Base-by-base conservation (phyloP, 2,113 vertebrate genomes). In the Microcebus griseorufus region DNA sequence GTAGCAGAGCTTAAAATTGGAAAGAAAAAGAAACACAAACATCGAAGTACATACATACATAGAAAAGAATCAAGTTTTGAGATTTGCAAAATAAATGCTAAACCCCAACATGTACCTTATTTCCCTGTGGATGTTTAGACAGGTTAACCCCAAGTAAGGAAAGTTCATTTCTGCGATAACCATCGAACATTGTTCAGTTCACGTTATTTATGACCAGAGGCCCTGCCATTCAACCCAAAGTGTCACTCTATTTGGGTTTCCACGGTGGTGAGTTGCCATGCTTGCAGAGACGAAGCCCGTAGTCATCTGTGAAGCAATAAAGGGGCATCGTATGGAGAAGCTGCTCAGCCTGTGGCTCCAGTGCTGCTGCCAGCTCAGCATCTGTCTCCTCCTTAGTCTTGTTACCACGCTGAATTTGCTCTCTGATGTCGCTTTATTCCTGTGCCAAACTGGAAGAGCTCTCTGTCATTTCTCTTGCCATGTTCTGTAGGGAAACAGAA, bases 211-310 rank as follows among this genome's bases (percentile, higher is more conserved):
- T 4, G 34, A 51, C 7, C 16, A 20, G 39, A 81, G 34, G 37
- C 20, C 48, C 55, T 70, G 62, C 32, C 45, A 16, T 22, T 58
- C 45, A 51, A 13, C 34, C 42, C 5, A 0, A n/a, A 69, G 16
- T 11, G 9, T 4, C 14, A 25, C 32, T 65, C 67, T 48, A 0
- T 39, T 62, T 53, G n/a, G 65, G 48, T 39, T 37, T 65, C 58
- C 14, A 11, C 0, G 0, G n/a, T 45, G 14, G 4, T 12, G 11
- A 7, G 16, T 42, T 65, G 18, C 8, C 5, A 32, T 9, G 16
- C 13, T 29, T 81, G 14, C 27, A 27, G 45, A n/a, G 45, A 23
- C 8, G 11, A 1, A 18, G 13, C 14, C 13, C 67, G 22, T 9
- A 58, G 20, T 9, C 23, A 17, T 42, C 37, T 29, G 3, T 22